phyloP scores from a whole-genome alignment of 2,113 vertebrate species.

The Collichthys lucidus region DNA sequence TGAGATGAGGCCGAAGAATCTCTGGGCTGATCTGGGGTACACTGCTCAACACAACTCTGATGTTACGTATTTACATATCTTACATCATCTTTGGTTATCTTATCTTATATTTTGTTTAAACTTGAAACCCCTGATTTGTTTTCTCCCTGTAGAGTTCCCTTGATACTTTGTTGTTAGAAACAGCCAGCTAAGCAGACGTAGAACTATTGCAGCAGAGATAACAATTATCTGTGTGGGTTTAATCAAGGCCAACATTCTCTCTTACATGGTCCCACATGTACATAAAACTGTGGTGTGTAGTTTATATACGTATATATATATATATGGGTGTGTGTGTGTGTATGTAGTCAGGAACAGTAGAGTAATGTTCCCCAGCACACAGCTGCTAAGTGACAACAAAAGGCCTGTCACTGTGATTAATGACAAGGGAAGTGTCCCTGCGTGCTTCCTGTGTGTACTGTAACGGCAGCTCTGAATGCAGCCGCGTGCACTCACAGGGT shows the following conservation, averaged over 20 bases:
- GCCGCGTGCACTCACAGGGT: conserved; percentile 17
- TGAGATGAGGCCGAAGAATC: no score
- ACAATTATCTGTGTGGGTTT: conserved; percentile 47
- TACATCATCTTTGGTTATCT: not conserved
- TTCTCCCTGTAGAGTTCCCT: not conserved
- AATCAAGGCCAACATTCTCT: conserved; percentile 18
- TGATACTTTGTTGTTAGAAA: not conserved
- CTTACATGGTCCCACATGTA: conserved; percentile 16
- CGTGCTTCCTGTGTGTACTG: conserved; percentile 68
- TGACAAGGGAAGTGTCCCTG: conserved; percentile 74
- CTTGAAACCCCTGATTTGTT: not conserved
- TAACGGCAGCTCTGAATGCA: conserved; percentile 45
- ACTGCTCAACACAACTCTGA: not conserved
- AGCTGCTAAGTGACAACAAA: conserved; percentile 84
- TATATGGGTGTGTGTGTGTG: conserved; percentile 18
- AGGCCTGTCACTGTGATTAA: conserved; percentile 84
- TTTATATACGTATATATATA: no score
- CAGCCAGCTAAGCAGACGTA: not conserved
- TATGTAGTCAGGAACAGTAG: conserved; percentile 65
- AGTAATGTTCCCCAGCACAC: conserved; percentile 78
- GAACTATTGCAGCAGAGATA: conserved; percentile 12
- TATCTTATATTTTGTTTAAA: not conserved
- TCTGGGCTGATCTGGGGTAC: no score
- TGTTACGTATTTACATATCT: not conserved
- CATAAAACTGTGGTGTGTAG: conserved; percentile 2